Percentiles rank a stretch among this genome's conserved stretches.
Evolutionary conservation across 2,113 vertebrate genomes (phyloP).

Genomic region (Sylvilagus bachmani): DNA sequence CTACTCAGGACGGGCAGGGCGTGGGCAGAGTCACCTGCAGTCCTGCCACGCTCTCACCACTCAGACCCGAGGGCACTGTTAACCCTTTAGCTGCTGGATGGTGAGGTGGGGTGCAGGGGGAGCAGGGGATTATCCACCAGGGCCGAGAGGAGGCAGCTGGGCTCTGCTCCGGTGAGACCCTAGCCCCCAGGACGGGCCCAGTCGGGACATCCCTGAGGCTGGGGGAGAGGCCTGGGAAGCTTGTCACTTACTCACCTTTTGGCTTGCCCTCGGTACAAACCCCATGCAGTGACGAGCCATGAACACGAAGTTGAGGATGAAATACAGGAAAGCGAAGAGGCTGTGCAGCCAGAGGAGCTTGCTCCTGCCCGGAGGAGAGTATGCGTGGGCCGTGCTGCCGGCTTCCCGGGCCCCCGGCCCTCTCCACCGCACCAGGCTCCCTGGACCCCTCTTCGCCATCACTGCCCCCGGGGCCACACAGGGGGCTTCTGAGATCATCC

Average conservation of each 20-base stretch:
- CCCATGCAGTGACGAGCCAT: slow-evolving; percentile 95
- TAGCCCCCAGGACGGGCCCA: fast-evolving
- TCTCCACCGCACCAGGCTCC: neutral
- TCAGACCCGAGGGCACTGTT: too few species aligned
- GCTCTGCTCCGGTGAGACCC: neutral
- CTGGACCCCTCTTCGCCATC: neutral
- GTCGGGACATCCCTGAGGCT: neutral
- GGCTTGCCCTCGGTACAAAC: slow-evolving; percentile 93
- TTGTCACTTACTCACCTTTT: slow-evolving; percentile 90
- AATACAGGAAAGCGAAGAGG: slow-evolving; percentile 95
- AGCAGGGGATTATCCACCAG: neutral
- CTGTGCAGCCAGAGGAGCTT: slow-evolving; percentile 96
- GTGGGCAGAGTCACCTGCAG: neutral
- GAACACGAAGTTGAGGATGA: slow-evolving; percentile 93
- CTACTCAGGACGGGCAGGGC: neutral
- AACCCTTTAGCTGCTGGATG: neutral
- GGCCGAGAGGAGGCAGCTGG: neutral
- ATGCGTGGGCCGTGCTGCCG: neutral
- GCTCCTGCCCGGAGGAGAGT: slow-evolving; percentile 88
- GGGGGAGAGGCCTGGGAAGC: neutral
- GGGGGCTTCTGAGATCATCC: neutral
- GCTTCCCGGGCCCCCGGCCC: neutral
- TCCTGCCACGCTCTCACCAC: too few species aligned
- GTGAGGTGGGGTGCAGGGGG: too few species aligned
- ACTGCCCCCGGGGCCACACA: neutral